Conservation (phyloP, 2,888 invertebrate genomes). For the Odiellus spinosus region DNA sequence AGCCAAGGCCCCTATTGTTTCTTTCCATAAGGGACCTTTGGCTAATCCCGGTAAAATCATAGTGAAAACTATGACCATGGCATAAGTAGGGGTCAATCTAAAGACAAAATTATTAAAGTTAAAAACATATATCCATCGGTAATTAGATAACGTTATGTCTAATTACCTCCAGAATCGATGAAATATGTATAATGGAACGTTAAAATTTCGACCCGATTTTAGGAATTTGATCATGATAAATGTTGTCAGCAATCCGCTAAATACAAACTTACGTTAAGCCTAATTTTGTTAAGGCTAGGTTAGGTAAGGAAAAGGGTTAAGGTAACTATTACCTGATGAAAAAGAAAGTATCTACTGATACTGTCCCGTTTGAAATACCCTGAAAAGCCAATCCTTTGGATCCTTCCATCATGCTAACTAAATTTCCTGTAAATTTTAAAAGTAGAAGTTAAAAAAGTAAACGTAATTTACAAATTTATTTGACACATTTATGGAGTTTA, state of each 20-base stretch:
- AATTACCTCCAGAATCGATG: conserved; percentile 1
- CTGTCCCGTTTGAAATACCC: background rate
- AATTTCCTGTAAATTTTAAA: background rate
- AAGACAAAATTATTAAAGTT: too few species aligned
- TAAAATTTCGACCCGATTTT: background rate
- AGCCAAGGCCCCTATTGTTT: background rate
- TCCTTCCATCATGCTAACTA: background rate
- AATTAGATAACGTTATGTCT: too few species aligned
- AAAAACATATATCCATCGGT: too few species aligned
- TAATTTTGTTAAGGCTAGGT: too few species aligned
- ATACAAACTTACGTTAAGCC: background rate
- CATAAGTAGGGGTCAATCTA: background rate
- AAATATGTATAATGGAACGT: background rate
- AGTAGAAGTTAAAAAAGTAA: too few species aligned
- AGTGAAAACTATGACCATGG: background rate
- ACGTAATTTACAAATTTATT: too few species aligned
- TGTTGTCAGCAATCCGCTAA: background rate
- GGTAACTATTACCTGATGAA: background rate
- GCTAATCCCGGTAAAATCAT: background rate
- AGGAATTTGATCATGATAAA: background rate
- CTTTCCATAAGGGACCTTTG: background rate
- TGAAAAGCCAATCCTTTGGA: background rate
- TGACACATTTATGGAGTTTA: too few species aligned
- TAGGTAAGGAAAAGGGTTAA: too few species aligned
- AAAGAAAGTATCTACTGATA: conserved; percentile 1